Base-by-base conservation (phyloP, 2,113 vertebrate genomes). In the Tachysurus vachellii region DNA sequence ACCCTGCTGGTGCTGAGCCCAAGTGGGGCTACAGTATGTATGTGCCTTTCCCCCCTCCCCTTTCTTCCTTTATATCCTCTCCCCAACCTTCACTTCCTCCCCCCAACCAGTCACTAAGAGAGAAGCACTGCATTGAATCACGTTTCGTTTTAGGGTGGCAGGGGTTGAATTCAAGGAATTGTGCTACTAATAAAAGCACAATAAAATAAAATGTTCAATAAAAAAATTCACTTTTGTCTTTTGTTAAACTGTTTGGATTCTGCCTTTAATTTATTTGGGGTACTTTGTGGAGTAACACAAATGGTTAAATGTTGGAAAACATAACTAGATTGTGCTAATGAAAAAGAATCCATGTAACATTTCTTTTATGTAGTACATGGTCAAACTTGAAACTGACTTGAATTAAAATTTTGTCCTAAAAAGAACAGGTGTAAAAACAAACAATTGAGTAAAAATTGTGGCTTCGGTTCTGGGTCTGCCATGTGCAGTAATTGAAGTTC, bases 161-260 rank as follows among this genome's bases (percentile, higher is more conserved):
- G 93, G 93, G 93, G 93, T 93, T 94, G 87, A 86, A 83, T 93
- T 94, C 85, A 88, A 84, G 71, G 62, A 87, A 89, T 89, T 95
- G 94, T 95, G 95, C 95, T 94, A 88, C 92, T 93, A 93, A 94
- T 89, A 94, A 94, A 92, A 90, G 93, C 87, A 88, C 85, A 83
- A 87, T 81, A 85, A 82, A 85, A 77, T 85, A 85, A 85, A 85
- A 81, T 85, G 93, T 93, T 91, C 91, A 93, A 94, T 94, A 94
- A 96, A 95, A 95, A 91, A 81, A 93, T 93, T 87, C 94, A 92
- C 94, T 36, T 54, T 17, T 59, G 5, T 70, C 62, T 86, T 62
- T 66, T 83, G 70, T 87, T 87, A 7, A 26, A 82, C 54, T 71
- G 21, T 59, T 23, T 59, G 31, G 21, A 44, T 59, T 57, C 2